These are phyloP conservation scores for Cygnus buccinator DNA, from an alignment of 2,113 vertebrate genomes.

Conservation along the genomic window DNA sequence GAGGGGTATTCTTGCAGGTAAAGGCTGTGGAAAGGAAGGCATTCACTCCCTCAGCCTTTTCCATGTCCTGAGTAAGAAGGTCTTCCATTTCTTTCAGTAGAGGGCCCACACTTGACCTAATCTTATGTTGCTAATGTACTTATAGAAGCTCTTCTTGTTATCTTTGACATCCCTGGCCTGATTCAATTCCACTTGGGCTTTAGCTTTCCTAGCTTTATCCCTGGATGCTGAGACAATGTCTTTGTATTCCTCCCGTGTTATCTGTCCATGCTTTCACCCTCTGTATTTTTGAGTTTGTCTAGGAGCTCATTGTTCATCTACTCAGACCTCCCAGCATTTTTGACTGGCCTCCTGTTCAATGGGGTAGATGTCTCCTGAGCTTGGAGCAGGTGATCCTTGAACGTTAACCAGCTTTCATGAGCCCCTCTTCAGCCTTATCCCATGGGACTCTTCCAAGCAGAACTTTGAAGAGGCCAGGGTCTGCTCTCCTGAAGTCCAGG, in stretches of 20 bases:
- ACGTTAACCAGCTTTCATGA: too few species aligned
- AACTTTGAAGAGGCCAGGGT: too few species aligned
- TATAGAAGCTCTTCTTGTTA: neutral
- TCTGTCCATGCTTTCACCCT: neutral
- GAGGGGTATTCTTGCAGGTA: neutral
- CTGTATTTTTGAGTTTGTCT: neutral
- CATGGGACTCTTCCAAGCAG: too few species aligned
- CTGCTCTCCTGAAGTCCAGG: too few species aligned
- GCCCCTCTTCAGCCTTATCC: too few species aligned
- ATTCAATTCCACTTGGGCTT: neutral
- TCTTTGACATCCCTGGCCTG: neutral
- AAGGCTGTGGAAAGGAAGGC: neutral
- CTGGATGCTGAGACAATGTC: neutral
- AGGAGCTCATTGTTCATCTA: neutral
- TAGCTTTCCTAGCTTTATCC: neutral
- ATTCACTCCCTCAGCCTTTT: neutral
- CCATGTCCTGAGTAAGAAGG: neutral
- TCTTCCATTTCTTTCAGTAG: neutral
- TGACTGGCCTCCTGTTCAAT: neutral
- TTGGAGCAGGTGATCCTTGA: neutral
- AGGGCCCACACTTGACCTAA: neutral
- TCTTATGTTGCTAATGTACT: neutral
- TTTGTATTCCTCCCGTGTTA: neutral
- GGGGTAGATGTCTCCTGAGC: neutral
- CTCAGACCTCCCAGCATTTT: neutral